phyloP scores from a whole-genome alignment of 2,888 invertebrate species.

The Mesoligia furuncula region DNA sequence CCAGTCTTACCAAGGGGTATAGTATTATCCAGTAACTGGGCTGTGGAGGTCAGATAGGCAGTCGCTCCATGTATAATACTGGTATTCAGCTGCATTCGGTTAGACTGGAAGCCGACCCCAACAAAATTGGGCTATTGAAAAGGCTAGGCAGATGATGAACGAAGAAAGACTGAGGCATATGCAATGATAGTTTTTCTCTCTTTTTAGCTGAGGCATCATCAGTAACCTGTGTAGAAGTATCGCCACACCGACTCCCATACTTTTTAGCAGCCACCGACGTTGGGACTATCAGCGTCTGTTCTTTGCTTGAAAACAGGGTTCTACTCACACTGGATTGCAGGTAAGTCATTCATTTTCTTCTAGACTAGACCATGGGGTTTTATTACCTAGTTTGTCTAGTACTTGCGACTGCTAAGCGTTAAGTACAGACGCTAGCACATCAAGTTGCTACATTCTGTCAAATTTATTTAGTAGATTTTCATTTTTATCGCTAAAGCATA shows the following conservation, averaged over 20 bases:
- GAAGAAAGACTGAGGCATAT: not conserved
- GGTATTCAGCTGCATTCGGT: no score
- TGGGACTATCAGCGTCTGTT: conserved; percentile 82
- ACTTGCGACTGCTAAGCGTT: not conserved
- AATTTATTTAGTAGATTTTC: no score
- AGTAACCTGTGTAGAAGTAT: conserved; percentile 78
- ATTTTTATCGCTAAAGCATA: no score
- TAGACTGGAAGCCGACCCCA: no score
- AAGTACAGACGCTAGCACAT: not conserved
- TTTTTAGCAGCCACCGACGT: conserved; percentile 83
- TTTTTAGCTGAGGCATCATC: conserved; percentile 77
- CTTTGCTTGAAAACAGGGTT: conserved; percentile 78
- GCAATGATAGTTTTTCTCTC: not conserved
- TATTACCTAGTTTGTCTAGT: not conserved
- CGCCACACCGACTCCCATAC: conserved; percentile 75
- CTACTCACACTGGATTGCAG: conserved; percentile 84
- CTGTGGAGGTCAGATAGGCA: no score
- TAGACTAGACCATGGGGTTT: not conserved
- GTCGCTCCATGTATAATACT: no score
- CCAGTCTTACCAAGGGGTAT: no score
- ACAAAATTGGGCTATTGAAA: no score
- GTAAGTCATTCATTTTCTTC: conserved; percentile 63
- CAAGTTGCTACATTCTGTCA: no score
- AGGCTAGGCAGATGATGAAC: no score
- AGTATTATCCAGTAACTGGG: no score